phyloP scores from a whole-genome alignment of 2,113 vertebrate species.

The Grammomys dolichurus region DNA sequence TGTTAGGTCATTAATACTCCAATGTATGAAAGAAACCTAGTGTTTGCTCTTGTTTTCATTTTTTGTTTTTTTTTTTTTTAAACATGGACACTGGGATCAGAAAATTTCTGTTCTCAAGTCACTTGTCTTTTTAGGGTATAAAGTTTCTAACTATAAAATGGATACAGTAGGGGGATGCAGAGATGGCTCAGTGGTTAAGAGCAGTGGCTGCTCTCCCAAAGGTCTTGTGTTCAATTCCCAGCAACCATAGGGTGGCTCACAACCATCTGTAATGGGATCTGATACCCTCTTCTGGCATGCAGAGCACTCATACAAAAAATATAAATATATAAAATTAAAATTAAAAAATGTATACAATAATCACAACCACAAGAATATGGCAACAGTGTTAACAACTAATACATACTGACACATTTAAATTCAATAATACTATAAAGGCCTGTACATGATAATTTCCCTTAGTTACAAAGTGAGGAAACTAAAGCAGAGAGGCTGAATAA shows the following conservation, averaged over 20 bases:
- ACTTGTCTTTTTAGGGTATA: neutral
- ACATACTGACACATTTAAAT: neutral
- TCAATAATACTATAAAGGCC: neutral
- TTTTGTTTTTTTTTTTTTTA: neutral
- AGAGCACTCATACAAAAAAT: neutral
- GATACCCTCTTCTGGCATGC: neutral
- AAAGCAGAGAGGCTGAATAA: neutral
- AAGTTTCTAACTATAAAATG: conserved; percentile 31
- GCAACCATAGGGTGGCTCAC: neutral
- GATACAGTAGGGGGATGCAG: neutral
- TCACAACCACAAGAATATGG: neutral
- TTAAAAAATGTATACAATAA: neutral
- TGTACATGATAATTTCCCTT: neutral
- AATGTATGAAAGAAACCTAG: neutral
- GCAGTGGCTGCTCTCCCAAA: neutral
- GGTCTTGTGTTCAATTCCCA: neutral
- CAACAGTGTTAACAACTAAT: neutral
- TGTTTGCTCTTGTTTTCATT: neutral
- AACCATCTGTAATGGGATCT: neutral
- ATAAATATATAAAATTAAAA: neutral
- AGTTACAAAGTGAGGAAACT: neutral
- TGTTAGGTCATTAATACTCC: neutral
- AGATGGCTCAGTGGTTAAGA: neutral
- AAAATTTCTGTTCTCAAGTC: conserved; percentile 22
- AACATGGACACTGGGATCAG: neutral